Evolutionary conservation across 2,888 invertebrate genomes (phyloP).

Genomic region (Rhamnusium bicolor): DNA sequence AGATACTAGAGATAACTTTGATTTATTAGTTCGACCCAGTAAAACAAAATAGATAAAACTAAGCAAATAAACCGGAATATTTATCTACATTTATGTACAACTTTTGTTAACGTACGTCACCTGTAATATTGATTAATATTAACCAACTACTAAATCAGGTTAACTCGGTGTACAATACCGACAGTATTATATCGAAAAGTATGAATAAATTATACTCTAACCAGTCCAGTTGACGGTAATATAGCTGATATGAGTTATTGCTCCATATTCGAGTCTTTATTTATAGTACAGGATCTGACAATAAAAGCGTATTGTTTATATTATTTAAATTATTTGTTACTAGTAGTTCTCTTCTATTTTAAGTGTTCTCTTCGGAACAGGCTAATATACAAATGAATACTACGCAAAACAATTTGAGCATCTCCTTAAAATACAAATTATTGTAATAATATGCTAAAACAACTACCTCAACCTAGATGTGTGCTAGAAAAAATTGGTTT

Average conservation of each 20-base stretch:
- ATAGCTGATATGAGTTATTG: slow-evolving; percentile 15
- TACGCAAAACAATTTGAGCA: no score
- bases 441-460: no score
- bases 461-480: no score
- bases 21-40: no score
- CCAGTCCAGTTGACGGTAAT: slow-evolving; percentile 21
- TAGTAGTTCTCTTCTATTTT: no score
- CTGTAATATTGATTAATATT: slow-evolving; percentile 27
- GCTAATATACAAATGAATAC: no score
- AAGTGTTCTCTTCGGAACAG: no score
- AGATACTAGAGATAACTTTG: no score
- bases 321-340: no score
- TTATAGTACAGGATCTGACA: neutral
- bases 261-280: neutral
- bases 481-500: no score
- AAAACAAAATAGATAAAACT: slow-evolving; percentile 8
- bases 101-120: slow-evolving; percentile 2
- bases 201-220: slow-evolving; percentile 26
- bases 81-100: neutral
- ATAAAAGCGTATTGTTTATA: no score
- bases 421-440: no score
- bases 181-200: slow-evolving; percentile 20
- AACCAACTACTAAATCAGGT: slow-evolving; percentile 25
- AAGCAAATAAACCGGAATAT: slow-evolving; percentile 14
- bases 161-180: slow-evolving; percentile 18